Evolutionary conservation across 2,888 invertebrate genomes (phyloP), one percentile per base, ranked within the genome.

Genomic region (Stramonita haemastoma): DNA sequence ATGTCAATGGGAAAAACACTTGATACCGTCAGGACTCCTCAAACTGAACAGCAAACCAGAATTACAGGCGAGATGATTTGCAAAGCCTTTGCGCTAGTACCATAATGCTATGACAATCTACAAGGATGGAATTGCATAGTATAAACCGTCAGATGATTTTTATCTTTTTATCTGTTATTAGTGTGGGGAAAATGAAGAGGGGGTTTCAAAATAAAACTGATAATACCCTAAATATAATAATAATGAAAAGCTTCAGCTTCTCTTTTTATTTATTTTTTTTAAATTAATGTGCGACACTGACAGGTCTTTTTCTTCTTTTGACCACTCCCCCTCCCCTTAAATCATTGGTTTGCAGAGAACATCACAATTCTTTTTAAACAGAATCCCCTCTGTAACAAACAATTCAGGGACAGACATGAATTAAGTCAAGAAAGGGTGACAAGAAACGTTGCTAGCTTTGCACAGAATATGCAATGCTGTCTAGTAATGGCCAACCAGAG

Each of bases 391-490:
- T 85, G 36, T n/a, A 85, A 13, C 29, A 22, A 85, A 13, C 29
- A 22, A 29, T 56, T 8, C 56, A 85, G 4, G 57, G 19, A 29
- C n/a, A 19, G n/a, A 19, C 13, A 1, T 13, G 57, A 85, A 29
- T 26, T 36, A 36, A 26, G 81, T 36, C n/a, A 83, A 46, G 81
- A 46, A 85, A 19, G 86, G 66, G 84, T 11, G 57, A 36, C 22
- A 11, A 66, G 36, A 26, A 34, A 36, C 15, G 29, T 13, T 0
- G 17, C 0, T 26, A 60, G 86, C 19, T 32, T 0, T 87, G 57
- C 46, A 87, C 46, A 60, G 89, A 91, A 91, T 91, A 91, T 91
- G 91, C 91, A 91, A 91, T 91, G 91, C 91, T 90, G 91, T 87
- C 81, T 46, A 60, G 32, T 36, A n/a, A 46, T 4, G 22, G 26